These are phyloP conservation scores for Papilio protenor DNA, from an alignment of 2,888 invertebrate genomes.

Conservation along the genomic window DNA sequence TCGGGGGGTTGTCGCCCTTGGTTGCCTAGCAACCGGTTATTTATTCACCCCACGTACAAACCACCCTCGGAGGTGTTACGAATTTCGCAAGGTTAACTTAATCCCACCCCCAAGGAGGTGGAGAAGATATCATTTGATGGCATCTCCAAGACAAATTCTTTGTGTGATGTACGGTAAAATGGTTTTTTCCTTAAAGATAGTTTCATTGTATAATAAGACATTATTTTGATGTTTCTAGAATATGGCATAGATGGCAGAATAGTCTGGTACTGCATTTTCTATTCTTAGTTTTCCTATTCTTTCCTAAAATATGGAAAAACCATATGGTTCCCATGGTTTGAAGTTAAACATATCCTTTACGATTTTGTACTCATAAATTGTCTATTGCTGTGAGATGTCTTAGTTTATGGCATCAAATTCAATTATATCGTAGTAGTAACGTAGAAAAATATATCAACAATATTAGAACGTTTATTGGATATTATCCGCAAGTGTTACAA, in stretches of 20 bases:
- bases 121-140: slow-evolving; percentile 30
- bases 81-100: slow-evolving; percentile 64
- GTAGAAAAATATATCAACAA: not conserved
- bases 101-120: slow-evolving; percentile 41
- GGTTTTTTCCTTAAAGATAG: not conserved
- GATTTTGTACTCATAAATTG: too few species aligned
- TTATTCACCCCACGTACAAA: slow-evolving; percentile 71
- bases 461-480: slow-evolving; percentile 16
- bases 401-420: too few species aligned
- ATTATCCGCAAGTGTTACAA: slow-evolving; percentile 31
- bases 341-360: too few species aligned
- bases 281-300: too few species aligned
- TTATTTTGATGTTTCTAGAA: not conserved
- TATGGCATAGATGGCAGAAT: not conserved
- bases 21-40: slow-evolving; percentile 71
- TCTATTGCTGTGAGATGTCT: too few species aligned
- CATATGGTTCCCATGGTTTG: too few species aligned
- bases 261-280: too few species aligned
- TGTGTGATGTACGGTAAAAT: not conserved
- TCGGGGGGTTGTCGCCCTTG: slow-evolving; percentile 75
- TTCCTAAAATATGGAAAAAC: too few species aligned
- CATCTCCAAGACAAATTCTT: slow-evolving; percentile 18
- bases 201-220: not conserved
- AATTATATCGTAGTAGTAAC: too few species aligned
- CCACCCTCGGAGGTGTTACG: slow-evolving; percentile 51